phyloP scores from a whole-genome alignment of 1,140 invertebrate genomes.

The Bombus superbus region DNA sequence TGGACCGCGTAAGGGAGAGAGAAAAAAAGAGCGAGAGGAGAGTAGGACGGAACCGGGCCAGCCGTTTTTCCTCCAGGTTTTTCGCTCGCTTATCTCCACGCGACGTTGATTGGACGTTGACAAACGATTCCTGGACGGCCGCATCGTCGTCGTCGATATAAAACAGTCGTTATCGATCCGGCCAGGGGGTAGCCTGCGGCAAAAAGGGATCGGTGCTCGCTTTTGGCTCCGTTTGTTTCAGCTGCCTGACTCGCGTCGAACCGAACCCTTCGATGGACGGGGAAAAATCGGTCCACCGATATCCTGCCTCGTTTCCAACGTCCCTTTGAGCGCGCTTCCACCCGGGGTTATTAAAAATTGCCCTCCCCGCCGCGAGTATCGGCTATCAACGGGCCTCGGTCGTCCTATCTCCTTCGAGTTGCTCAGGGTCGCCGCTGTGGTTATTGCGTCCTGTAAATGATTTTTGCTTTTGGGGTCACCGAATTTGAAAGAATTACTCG shows the following conservation, averaged over 20 bases:
- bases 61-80: conserved; percentile 26
- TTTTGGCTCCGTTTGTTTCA: conserved; percentile 16
- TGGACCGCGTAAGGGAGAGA: neutral
- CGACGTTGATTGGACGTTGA: conserved; percentile 78
- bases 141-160: conserved; percentile 63
- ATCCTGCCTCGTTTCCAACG: neutral
- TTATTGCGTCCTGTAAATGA: neutral
- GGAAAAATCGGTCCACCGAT: conserved; percentile 21
- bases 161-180: conserved; percentile 74
- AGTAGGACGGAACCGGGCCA: neutral
- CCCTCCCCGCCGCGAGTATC: neutral
- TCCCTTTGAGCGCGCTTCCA: neutral
- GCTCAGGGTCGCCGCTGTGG: neutral
- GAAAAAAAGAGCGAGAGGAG: too few species aligned
- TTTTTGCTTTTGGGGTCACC: too few species aligned
- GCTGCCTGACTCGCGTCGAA: neutral
- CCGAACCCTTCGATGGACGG: neutral
- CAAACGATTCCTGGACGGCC: conserved; percentile 72
- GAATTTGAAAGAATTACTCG: too few species aligned
- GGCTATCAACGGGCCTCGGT: neutral
- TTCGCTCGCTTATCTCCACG: conserved; percentile 42
- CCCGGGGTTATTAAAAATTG: conserved; percentile 40
- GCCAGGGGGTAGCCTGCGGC: neutral
- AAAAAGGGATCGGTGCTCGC: conserved; percentile 35
- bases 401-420: neutral